Evolutionary conservation across 2,888 invertebrate species (phyloP), one percentile per base, ranked within the genome.

Genomic region (Tetrapedia diversipes): DNA sequence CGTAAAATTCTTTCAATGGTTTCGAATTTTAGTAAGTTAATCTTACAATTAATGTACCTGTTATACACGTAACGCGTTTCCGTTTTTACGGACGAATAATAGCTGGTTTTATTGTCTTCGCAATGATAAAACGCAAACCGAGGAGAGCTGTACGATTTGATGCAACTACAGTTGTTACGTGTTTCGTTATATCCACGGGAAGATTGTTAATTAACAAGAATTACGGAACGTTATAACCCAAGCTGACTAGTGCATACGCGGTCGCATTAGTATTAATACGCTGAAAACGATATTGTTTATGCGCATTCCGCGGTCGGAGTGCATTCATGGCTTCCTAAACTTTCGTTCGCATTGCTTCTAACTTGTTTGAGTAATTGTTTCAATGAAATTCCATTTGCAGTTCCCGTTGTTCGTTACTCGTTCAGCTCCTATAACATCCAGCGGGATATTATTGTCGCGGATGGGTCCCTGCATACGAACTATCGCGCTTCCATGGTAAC

Each of bases 191-290:
- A 57, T 22, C 45, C n/a, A 51, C 39, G 4, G 11, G 14, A 51
- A 41, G 41, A n/a, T 32, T 34, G 43, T 59, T 59, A 68, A 22
- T 51, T 41, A 51, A 60, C 59, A 22, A 34, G 67, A 59, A 68
- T 60, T 60, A 43, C 49, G 32, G 41, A 27, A 8, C 39, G 6
- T 39, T 60, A 59, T 56, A 43, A 41, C 22, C 29, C 16, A 7
- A 19, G 16, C 22, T 39, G 27, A 67, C 6, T 59, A 16, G 14
- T 8, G 27, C 27, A n/a, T 43, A 19, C 32, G 34, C 29, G 51
- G 29, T 24, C 34, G 19, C 60, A 32, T 68, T 43, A 59, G 41
- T 43, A 27, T 47, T 34, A 24, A 39, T 41, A 45, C 4, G 29
- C 16, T 41, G 49, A 29, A 54, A 61, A 56, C 11, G 32, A 66